Percentiles rank a stretch among this genome's conserved stretches.
Evolutionary conservation across 2,888 invertebrate species (phyloP).

Genomic region (Apodemia duryi): DNA sequence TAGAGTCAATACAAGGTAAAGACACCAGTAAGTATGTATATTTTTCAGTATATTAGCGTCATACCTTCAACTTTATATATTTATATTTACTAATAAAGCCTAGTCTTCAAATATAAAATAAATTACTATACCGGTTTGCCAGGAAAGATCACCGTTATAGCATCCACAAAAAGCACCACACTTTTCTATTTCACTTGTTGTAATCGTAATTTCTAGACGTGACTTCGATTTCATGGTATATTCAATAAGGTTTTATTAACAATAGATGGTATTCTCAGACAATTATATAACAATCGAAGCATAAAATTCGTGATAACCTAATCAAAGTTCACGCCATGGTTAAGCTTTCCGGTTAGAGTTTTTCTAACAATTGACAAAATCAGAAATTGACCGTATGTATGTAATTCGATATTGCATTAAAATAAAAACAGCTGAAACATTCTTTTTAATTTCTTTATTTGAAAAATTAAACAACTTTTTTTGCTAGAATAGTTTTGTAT

Average conservation of each 20-base stretch:
- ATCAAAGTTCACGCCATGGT: constrained; percentile 18
- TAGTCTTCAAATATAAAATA: not conserved
- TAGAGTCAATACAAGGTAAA: no score
- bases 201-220: constrained; percentile 62
- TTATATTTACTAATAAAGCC: no score
- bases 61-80: no score
- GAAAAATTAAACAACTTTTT: no score
- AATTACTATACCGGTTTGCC: constrained; percentile 31
- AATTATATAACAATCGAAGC: constrained; percentile 55
- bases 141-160: constrained; percentile 60
- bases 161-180: constrained; percentile 47
- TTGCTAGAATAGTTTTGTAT: no score
- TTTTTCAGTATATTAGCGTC: no score
- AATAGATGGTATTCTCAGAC: constrained; percentile 47
- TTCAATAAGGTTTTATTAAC: constrained; percentile 51
- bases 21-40: no score
- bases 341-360: constrained; percentile 7
- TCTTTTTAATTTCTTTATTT: no score
- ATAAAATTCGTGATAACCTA: constrained; percentile 45
- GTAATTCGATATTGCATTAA: no score
- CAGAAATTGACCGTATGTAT: no score
- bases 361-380: not conserved
- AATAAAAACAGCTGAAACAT: no score
- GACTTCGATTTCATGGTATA: constrained; percentile 62
- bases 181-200: constrained; percentile 70